Evolutionary conservation across 64 coral and sea anemone species (phyloP).

Genomic region (Hydrozoanthus tunicans): DNA sequence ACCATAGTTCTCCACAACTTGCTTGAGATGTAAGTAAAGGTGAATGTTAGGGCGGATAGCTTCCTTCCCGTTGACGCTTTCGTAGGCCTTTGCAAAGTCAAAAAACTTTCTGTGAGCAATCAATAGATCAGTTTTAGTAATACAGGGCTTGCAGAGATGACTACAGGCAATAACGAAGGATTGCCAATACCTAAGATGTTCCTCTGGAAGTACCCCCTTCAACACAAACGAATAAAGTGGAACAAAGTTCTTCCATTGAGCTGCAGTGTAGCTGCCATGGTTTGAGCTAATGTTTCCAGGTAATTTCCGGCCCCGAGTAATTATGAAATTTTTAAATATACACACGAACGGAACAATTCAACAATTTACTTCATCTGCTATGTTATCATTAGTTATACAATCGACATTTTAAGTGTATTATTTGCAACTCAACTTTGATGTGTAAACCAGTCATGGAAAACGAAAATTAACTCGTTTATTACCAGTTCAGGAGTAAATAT

Average conservation of each 20-base stretch:
- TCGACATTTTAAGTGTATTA: conserved; percentile 36
- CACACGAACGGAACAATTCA: conserved; percentile 11
- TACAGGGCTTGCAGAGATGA: conserved; percentile 19
- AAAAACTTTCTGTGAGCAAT: conserved; percentile 38
- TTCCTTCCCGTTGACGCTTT: conserved; percentile 53
- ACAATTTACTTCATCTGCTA: not conserved
- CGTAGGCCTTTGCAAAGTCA: conserved; percentile 41
- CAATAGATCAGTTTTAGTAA: conserved; percentile 41
- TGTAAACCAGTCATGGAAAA: conserved; percentile 19
- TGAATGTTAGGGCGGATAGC: conserved; percentile 40
- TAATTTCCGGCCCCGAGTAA: not conserved
- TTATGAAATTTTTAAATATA: not conserved
- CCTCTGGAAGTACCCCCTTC: conserved; percentile 46
- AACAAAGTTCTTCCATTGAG: too few relatives aligned
- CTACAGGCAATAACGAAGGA: conserved; percentile 44
- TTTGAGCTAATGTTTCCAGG: too few relatives aligned
- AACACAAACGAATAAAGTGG: not conserved
- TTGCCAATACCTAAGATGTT: conserved; percentile 36
- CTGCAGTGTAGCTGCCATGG: too few relatives aligned
- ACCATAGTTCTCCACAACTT: conserved; percentile 18
- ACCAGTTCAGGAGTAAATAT: conserved; percentile 37
- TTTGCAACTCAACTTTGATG: conserved; percentile 38
- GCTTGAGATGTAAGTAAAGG: conserved; percentile 36
- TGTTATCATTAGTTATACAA: conserved; percentile 20
- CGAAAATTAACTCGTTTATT: conserved; percentile 23